A percentile compares a stretch with the other conserved stretches of the same genome.
These are phyloP conservation scores for Parus major DNA, from an alignment of 2,113 vertebrate genomes.

Conservation along the genomic window DNA sequence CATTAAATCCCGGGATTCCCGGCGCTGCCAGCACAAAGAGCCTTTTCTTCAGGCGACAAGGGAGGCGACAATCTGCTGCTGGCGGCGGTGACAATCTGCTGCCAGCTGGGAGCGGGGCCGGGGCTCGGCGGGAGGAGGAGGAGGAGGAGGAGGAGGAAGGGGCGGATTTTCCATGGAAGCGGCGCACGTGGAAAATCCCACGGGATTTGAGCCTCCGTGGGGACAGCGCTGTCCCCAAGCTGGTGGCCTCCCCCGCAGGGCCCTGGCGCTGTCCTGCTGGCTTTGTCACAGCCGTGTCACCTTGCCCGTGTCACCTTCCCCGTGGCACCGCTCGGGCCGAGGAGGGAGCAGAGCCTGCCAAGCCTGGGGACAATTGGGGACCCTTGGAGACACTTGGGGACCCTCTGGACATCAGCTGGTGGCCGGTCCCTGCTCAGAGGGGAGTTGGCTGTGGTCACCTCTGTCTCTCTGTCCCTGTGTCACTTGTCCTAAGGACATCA, in stretches of 20 bases:
- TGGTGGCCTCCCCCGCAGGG: background rate
- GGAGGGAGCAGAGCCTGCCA: background rate
- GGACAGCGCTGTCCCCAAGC: background rate
- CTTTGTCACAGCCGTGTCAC: background rate
- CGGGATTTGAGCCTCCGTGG: background rate
- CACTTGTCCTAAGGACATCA: too few species aligned
- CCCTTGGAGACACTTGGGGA: background rate
- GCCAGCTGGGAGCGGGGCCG: background rate
- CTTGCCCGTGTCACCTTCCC: background rate
- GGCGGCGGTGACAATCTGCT: background rate
- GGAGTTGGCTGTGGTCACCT: too few species aligned
- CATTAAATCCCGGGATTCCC: background rate
- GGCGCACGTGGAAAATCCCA: background rate
- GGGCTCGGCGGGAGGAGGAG: background rate
- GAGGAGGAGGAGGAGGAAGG: background rate
- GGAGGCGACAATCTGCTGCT: background rate
- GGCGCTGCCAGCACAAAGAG: constrained; percentile 19
- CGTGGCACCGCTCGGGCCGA: background rate
- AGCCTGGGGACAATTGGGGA: background rate
- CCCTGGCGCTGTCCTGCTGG: background rate
- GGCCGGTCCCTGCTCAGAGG: background rate
- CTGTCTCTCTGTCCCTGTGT: too few species aligned
- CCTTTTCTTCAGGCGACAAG: background rate
- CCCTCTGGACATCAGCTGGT: background rate
- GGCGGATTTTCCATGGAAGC: background rate